These are phyloP conservation scores for Propsilocerus akamusi DNA, from an alignment of 1,140 invertebrate genomes.

Conservation along the genomic window DNA sequence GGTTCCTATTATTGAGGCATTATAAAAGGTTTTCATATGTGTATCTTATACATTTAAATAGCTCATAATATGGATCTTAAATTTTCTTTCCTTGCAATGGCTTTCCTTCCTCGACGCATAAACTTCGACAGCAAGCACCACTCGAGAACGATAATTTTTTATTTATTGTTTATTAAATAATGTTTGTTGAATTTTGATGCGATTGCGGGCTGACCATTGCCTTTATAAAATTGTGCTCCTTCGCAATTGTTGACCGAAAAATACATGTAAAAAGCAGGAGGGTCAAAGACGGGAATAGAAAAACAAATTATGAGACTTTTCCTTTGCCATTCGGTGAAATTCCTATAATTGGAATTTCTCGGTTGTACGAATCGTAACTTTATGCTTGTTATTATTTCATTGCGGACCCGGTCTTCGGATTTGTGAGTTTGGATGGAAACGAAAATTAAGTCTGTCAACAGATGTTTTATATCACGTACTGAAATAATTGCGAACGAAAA, in stretches of 20 bases:
- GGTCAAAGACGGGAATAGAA: no score
- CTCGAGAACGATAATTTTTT: background rate
- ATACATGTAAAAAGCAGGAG: no score
- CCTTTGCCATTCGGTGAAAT: no score
- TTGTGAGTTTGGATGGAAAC: no score
- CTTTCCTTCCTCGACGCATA: background rate
- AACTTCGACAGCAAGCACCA: background rate
- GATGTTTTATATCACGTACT: constrained; percentile 2
- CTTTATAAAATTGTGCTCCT: no score
- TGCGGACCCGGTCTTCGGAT: no score
- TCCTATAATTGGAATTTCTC: constrained; percentile 3
- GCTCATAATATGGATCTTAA: background rate
- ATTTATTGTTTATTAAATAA: constrained; percentile 4
- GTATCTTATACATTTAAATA: constrained; percentile 4
- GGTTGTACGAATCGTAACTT: no score
- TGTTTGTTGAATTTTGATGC: constrained; percentile 3
- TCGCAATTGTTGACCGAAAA: no score
- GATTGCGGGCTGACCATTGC: no score
- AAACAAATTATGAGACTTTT: background rate
- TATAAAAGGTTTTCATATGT: constrained; percentile 2
- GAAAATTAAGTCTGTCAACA: constrained; percentile 2
- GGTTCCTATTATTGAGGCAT: background rate
- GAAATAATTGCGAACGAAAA: background rate
- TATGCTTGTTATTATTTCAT: no score
- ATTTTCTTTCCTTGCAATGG: background rate